A percentile compares a stretch with the other conserved stretches of the same genome.
phyloP scores from a whole-genome alignment of 2,888 invertebrate genomes.

The Carterocephalus palaemon region DNA sequence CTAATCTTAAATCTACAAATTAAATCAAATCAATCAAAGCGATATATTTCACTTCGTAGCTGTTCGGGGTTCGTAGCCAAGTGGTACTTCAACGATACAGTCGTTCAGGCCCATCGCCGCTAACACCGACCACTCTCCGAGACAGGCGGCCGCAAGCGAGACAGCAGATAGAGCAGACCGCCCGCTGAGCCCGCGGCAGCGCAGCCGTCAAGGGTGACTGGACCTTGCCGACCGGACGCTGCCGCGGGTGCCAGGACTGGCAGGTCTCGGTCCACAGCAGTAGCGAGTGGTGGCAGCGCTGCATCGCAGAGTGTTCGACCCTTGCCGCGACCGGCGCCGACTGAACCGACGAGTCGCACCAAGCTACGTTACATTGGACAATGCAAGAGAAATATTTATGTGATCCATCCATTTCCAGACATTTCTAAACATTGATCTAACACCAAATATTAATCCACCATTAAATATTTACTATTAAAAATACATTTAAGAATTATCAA shows the following conservation, averaged over 20 bases:
- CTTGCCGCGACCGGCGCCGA: neutral
- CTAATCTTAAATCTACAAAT: slow-evolving; percentile 9
- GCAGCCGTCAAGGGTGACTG: slow-evolving; percentile 7
- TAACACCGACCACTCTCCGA: neutral
- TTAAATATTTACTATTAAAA: slow-evolving; percentile 14
- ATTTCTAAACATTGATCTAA: slow-evolving; percentile 24
- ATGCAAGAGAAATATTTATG: slow-evolving; percentile 8
- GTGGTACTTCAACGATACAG: neutral
- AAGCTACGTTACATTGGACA: slow-evolving; percentile 4
- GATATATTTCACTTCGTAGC: slow-evolving; percentile 6
- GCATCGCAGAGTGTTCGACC: neutral
- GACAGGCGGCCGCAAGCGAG: neutral
- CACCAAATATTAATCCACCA: slow-evolving; percentile 23
- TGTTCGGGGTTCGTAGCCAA: neutral
- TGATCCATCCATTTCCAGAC: slow-evolving; percentile 23
- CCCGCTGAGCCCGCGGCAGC: neutral
- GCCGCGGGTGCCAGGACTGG: no score
- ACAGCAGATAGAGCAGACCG: neutral
- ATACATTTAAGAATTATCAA: slow-evolving; percentile 9
- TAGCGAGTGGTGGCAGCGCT: no score
- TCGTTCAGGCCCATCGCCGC: neutral
- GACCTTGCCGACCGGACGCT: slow-evolving; percentile 1
- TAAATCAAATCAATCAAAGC: neutral
- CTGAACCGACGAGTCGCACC: neutral
- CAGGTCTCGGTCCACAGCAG: no score